A percentile compares a stretch with the other conserved stretches of the same genome.
phyloP scores from a whole-genome alignment of 92 coral and sea anemone species.

The Scolanthus callimorphus region DNA sequence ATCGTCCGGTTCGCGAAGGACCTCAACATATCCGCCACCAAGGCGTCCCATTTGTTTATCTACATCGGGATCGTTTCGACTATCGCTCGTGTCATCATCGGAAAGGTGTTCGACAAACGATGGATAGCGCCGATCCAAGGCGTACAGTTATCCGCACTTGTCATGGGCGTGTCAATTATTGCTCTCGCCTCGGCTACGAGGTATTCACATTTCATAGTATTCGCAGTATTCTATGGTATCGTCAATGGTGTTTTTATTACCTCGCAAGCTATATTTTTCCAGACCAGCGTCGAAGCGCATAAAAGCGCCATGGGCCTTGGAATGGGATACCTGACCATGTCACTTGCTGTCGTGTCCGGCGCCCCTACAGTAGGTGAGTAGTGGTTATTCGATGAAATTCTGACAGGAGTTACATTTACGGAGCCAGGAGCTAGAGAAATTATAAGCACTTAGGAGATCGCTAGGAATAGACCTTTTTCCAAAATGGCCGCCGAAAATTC shows the following conservation, averaged over 20 bases:
- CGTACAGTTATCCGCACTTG: slow-evolving; percentile 12
- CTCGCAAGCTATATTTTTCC: slow-evolving; percentile 8
- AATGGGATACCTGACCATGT: slow-evolving; percentile 10
- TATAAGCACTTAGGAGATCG: no score
- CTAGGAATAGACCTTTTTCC: no score
- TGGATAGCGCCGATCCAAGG: slow-evolving; percentile 22
- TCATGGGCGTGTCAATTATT: slow-evolving; percentile 8
- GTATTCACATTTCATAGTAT: slow-evolving; percentile 17
- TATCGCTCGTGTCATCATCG: slow-evolving; percentile 9
- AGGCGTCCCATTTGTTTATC: slow-evolving; percentile 28
- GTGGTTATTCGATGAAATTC: no score
- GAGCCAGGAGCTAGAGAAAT: no score
- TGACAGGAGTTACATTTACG: no score
- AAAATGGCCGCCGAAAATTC: no score
- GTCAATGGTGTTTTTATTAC: slow-evolving; percentile 23
- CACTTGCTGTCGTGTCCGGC: slow-evolving; percentile 16
- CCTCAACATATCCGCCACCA: slow-evolving; percentile 7
- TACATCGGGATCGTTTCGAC: slow-evolving; percentile 16
- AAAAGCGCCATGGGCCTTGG: slow-evolving; percentile 13
- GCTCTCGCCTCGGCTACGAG: slow-evolving; percentile 3
- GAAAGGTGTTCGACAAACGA: slow-evolving; percentile 5
- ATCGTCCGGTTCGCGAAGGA: slow-evolving; percentile 28
- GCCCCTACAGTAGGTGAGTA: slow-evolving; percentile 27
- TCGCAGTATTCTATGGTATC: slow-evolving; percentile 24
- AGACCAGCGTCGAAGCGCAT: slow-evolving; percentile 13